These are phyloP conservation scores for Lochmaea crataegi DNA, from an alignment of 2,888 invertebrate genomes.

Conservation along the genomic window DNA sequence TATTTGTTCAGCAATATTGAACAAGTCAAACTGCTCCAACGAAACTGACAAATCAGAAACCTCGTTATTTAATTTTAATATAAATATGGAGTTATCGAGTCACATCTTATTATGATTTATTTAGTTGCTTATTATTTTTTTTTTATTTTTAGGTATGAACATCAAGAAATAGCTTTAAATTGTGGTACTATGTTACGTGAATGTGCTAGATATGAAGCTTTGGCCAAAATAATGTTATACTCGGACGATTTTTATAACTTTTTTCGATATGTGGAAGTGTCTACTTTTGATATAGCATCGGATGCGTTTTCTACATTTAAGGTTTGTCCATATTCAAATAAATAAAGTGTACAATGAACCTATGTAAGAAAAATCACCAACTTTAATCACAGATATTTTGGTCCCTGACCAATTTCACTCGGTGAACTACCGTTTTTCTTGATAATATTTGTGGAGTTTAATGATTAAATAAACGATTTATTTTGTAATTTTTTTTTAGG, in stretches of 20 bases:
- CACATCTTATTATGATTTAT: too few species aligned
- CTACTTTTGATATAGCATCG: slow-evolving; percentile 99
- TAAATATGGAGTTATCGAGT: too few species aligned
- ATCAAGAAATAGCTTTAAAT: slow-evolving; percentile 98
- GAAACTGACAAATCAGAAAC: too few species aligned
- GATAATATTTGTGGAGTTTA: not conserved
- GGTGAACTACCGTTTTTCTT: too few species aligned
- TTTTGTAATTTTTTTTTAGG: slow-evolving; percentile 69
- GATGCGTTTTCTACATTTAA: slow-evolving; percentile 99
- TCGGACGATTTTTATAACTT: slow-evolving; percentile 99
- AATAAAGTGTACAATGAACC: too few species aligned
- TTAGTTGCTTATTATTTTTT: not conserved
- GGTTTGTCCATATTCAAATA: slow-evolving; percentile 67
- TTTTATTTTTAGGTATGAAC: slow-evolving; percentile 90
- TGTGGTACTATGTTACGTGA: slow-evolving; percentile 99
- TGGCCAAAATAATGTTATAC: slow-evolving; percentile 98
- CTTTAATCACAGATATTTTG: too few species aligned
- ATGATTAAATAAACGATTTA: slow-evolving; percentile 1
- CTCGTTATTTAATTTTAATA: too few species aligned
- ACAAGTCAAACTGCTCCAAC: too few species aligned
- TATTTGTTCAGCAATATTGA: too few species aligned
- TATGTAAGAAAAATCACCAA: too few species aligned
- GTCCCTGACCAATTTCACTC: too few species aligned
- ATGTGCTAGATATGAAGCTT: slow-evolving; percentile 96
- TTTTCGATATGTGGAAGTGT: slow-evolving; percentile 99